Evolutionary conservation across 1,140 invertebrate species (phyloP), one percentile per base, ranked within the genome.

Genomic region (Lucilia sericata): DNA sequence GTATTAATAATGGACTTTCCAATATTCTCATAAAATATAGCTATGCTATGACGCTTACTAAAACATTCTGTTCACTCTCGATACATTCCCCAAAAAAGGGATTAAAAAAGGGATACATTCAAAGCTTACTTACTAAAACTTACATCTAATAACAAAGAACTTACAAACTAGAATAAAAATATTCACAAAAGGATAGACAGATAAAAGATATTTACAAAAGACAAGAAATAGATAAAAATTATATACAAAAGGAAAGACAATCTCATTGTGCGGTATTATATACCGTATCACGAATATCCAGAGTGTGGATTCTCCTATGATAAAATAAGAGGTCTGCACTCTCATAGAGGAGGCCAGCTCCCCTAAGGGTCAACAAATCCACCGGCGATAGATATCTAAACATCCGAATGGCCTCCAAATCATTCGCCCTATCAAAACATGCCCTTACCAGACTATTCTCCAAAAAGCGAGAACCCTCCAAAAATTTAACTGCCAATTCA

Each of bases 131-230:
- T 30, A 30, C 25, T 30, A 30, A 30, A 30, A 30, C 25, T 30
- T 30, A 30, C 25, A 30, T 30, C 25, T 30, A 30, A 30, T 30
- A 30, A 30, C 25, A 30, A 30, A 30, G 25, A 30, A 30, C 25
- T 30, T 30, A 30, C 25, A 30, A 30, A 30, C 25, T 30, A 30
- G 25, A 30, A 30, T 30, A 30, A 30, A 30, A 30, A 30, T 75
- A 75, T 30, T 34, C 30, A 75, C 13, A 75, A 34, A 14, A 75
- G 21, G 12, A 14, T 34, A 75, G 12, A 75, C 12, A 60, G 10
- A 60, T 30, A 75, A 75, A 75, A 34, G 10, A 30, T 75, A 75
- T 75, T 75, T 75, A 75, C 74, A 75, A 34, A 34, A 75, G 25
- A 42, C 10, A 8, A 42, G 42, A 74, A 10, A 74, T 25, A 74